A percentile compares a stretch with the other conserved stretches of the same genome.
These are phyloP conservation scores for Peribatodes rhomboidaria DNA, from an alignment of 2,888 invertebrate genomes.

Conservation along the genomic window DNA sequence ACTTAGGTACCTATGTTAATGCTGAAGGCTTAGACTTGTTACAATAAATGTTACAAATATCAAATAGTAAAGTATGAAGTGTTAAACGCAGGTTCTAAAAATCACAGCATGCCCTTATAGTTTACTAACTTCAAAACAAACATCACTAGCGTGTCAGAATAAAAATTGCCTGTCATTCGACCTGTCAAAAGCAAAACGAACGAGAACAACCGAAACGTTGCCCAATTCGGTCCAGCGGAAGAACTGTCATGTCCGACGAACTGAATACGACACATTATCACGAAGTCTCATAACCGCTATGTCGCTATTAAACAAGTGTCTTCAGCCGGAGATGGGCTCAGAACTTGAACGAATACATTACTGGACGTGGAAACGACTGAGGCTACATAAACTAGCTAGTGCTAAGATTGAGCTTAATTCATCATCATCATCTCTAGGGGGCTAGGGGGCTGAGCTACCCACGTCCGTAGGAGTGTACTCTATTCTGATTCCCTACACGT, in stretches of 20 bases:
- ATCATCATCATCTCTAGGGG: no score
- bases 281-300: slow-evolving; percentile 32
- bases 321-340: slow-evolving; percentile 59
- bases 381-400: neutral
- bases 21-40: no score
- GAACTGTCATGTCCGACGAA: slow-evolving; percentile 42
- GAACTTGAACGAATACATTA: neutral
- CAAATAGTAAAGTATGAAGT: no score
- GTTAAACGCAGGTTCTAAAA: neutral
- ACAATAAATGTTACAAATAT: no score
- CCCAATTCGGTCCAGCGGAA: slow-evolving; percentile 43
- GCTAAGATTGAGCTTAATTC: no score
- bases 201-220: slow-evolving; percentile 40
- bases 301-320: slow-evolving; percentile 55
- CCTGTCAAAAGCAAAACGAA: slow-evolving; percentile 43
- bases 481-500: no score
- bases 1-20: no score
- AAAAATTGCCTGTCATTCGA: slow-evolving; percentile 49
- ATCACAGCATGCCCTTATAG: slow-evolving; percentile 2
- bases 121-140: slow-evolving; percentile 26
- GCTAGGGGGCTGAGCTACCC: no score
- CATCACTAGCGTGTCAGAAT: slow-evolving; percentile 42
- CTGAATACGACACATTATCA: slow-evolving; percentile 46
- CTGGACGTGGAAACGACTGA: neutral
- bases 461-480: no score